Evolutionary conservation across 2,888 invertebrate species (phyloP).

Genomic region (Leucania comma): DNA sequence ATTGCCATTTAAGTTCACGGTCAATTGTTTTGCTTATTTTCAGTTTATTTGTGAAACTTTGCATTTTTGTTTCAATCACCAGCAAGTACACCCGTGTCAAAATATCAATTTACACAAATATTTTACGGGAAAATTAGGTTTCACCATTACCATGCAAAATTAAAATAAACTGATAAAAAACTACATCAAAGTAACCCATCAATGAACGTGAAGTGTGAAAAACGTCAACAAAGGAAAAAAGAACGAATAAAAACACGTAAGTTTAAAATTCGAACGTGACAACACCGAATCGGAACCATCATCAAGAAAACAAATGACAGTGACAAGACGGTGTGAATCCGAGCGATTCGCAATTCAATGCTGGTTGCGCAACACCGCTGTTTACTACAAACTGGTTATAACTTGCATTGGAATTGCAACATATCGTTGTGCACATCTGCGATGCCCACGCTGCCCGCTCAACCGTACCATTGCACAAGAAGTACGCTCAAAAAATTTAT

Average conservation of each 20-base stretch:
- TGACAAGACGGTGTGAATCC: slow-evolving; percentile 51
- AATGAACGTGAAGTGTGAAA: slow-evolving; percentile 40
- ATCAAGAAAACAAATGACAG: slow-evolving; percentile 48
- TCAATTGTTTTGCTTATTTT: slow-evolving; percentile 40
- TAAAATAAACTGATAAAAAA: slow-evolving; percentile 2
- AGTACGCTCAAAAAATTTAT: slow-evolving; percentile 55
- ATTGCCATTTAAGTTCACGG: slow-evolving; percentile 51
- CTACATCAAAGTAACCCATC: slow-evolving; percentile 20
- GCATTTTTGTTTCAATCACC: neutral
- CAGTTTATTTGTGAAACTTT: slow-evolving; percentile 11
- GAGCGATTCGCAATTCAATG: slow-evolving; percentile 67
- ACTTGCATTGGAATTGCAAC: slow-evolving; percentile 73
- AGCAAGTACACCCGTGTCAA: neutral
- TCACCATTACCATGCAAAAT: neutral
- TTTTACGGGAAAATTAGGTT: neutral
- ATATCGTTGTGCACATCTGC: slow-evolving; percentile 69
- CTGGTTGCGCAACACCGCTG: slow-evolving; percentile 65
- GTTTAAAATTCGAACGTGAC: slow-evolving; percentile 66
- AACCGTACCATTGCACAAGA: slow-evolving; percentile 62
- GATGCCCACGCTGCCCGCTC: slow-evolving; percentile 66
- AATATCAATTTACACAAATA: neutral
- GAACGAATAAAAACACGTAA: slow-evolving; percentile 18
- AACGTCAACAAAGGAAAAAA: slow-evolving; percentile 10
- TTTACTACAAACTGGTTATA: slow-evolving; percentile 68
- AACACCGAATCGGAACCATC: slow-evolving; percentile 49